Percentiles rank a stretch among this genome's conserved stretches.
These are phyloP conservation scores for Chlamydotis undulata DNA, from an alignment of 2,113 vertebrate genomes.

Conservation along the genomic window DNA sequence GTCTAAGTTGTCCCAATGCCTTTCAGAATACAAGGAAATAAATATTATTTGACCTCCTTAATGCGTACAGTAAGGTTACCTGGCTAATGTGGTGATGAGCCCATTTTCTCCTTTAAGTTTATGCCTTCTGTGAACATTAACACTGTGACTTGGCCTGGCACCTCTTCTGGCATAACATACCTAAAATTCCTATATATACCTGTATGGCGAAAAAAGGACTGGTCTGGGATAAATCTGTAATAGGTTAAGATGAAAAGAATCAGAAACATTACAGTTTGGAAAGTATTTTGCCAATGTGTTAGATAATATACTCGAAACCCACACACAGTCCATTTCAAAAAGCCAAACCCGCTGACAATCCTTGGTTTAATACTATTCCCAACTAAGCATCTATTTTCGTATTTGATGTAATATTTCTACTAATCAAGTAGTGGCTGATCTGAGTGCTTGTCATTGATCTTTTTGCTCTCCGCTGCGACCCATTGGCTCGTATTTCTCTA, in stretches of 20 bases:
- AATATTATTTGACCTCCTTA: neutral
- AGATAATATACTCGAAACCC: neutral
- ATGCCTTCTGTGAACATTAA: neutral
- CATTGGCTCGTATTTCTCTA: neutral
- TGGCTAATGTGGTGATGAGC: neutral
- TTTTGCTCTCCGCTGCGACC: neutral
- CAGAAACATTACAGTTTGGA: neutral
- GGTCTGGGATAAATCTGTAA: neutral
- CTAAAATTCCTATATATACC: neutral
- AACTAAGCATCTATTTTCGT: neutral
- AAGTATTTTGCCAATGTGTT: neutral
- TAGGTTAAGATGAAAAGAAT: neutral
- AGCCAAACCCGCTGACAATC: neutral
- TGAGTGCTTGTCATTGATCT: neutral
- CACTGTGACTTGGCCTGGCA: neutral
- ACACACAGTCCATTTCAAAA: neutral
- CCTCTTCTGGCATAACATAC: neutral
- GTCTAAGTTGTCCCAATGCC: neutral
- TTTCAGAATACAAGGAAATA: neutral
- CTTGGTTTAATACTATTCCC: neutral
- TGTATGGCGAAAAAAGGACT: neutral
- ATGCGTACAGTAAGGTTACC: neutral
- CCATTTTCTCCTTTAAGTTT: neutral
- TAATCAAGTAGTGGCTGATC: neutral
- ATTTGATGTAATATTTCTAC: neutral